Evolutionary conservation across 2,888 invertebrate genomes (phyloP).

Genomic region (Drosophila nr. perissopoda): DNA sequence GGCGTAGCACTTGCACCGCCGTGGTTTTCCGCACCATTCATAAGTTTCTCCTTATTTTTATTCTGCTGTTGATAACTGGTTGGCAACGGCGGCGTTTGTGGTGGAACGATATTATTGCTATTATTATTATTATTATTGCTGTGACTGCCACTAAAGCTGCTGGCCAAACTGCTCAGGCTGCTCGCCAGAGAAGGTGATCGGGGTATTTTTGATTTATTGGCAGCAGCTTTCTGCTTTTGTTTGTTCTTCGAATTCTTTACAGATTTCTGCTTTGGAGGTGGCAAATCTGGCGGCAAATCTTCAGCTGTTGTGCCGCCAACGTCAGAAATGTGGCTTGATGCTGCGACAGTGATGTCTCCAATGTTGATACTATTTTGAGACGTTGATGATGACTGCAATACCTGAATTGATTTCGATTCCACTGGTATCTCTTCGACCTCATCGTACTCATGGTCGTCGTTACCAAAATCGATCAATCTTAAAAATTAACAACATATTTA

Average conservation of each 20-base stretch:
- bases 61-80: constrained; percentile 73
- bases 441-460: constrained; percentile 83
- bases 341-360: constrained; percentile 39
- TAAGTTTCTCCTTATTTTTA: constrained; percentile 72
- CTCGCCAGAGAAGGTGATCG: constrained; percentile 82
- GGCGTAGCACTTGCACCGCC: constrained; percentile 44
- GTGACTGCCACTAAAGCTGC: constrained; percentile 63
- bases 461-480: constrained; percentile 83
- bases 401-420: constrained; percentile 68
- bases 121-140: constrained; percentile 52
- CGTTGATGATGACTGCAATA: constrained; percentile 49
- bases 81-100: constrained; percentile 83
- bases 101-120: constrained; percentile 70
- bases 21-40: constrained; percentile 75
- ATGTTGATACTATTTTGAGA: constrained; percentile 51
- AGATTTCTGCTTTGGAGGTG: constrained; percentile 82
- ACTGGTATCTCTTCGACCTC: constrained; percentile 82
- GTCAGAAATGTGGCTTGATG: constrained; percentile 31
- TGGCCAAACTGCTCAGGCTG: constrained; percentile 74
- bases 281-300: constrained; percentile 77
- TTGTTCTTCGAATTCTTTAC: constrained; percentile 78
- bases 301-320: constrained; percentile 41
- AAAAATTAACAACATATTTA: constrained; percentile 18
- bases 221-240: constrained; percentile 69
- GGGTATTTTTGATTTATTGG: constrained; percentile 81